Evolutionary conservation across 2,797 vertebrate genomes (phyloP), one percentile per base, ranked within the genome.

Genomic region (Halcyon chelicuti): DNA sequence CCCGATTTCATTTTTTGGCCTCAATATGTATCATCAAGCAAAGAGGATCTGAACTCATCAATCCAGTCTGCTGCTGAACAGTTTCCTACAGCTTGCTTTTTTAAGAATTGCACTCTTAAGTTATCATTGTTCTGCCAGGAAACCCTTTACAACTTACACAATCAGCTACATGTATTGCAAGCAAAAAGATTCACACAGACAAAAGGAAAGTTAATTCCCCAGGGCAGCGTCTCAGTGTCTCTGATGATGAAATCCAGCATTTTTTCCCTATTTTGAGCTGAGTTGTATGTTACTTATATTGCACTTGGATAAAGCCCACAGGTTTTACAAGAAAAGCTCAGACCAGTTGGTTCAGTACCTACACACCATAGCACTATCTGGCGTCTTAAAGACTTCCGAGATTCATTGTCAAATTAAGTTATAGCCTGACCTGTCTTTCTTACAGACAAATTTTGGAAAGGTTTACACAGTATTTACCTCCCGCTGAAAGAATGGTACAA

Each of bases 91-190:
- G 7, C 47, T 81, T 68, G 26, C 23, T 76, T 65, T 29, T 70
- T 37, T n/a, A 92, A 1, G 18, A 88, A 54, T 0, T 5, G 26
- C 51, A 37, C 19, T 39, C 28, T 35, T 6, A 20, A 47, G 17
- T 25, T 35, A 76, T 9, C 42, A 44, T 5, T 63, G 61, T 47
- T 76, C 75, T 71, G 49, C 66, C 61, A 93, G 72, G 42, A 85
- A 68, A 26, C 54, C 22, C 71, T 68, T 8, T 8, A 35, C 12
- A 87, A 26, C 62, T 65, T 65, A 68, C 54, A 58, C 37, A 76
- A 57, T 4, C 55, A 33, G 5, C 57, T 21, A 13, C 20, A 10
- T 0, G 0, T 8, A 67, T 6, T 57, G 31, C 55, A 73, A 78
- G n/a, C 55, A 90, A 4, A 29, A 68, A 70, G n/a, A 25, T 14